Base-by-base conservation (phyloP, 2,888 invertebrate genomes). In the Pasiphila rectangulata region DNA sequence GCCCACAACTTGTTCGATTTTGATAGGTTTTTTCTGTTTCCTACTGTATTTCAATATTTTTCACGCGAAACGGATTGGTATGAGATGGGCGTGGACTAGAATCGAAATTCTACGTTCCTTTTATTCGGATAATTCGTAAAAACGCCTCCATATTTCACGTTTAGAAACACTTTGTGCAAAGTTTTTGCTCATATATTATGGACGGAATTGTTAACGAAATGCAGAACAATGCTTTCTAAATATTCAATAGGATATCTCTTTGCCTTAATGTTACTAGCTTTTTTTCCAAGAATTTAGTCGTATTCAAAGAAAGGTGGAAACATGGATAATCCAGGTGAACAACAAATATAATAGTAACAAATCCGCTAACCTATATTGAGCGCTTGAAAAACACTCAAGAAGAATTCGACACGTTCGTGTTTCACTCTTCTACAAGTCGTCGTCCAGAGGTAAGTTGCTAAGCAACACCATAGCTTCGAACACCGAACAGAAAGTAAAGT, bases 11-110 rank as follows among this genome's bases (percentile, higher is more conserved):
- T 57, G 45, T 19, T 39, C 48, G 50, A 44, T 44, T 52, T 55
- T 63, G 61, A 63, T 62, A 58, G 61, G 64, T 64, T 71, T 73
- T 74, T 67, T 72, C 67, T 51, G 67, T 64, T 58, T 61, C 51
- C 51, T 51, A 45, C 51, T 64, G 65, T 73, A 69, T 77, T 77
- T 76, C 71, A 75, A 79, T 79, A 79, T 76, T 75, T 75, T 76
- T 69, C 72, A 72, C 73, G 69, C 68, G 69, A 66, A 69, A 65
- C 64, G 67, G 68, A 74, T 72, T 69, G 66, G 57, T 61, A 67
- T 67, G 68, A 73, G 66, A 64, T 64, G 65, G 56, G 54, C 67
- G 57, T 34, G 46, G 59, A 43, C 59, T 52, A 54, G 68, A 71
- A 72, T 76, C 64, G 64, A 69, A 71, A 72, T 70, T 63, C 51